Conservation (phyloP, 2,797 vertebrate species). For the Danio kyathit region DNA sequence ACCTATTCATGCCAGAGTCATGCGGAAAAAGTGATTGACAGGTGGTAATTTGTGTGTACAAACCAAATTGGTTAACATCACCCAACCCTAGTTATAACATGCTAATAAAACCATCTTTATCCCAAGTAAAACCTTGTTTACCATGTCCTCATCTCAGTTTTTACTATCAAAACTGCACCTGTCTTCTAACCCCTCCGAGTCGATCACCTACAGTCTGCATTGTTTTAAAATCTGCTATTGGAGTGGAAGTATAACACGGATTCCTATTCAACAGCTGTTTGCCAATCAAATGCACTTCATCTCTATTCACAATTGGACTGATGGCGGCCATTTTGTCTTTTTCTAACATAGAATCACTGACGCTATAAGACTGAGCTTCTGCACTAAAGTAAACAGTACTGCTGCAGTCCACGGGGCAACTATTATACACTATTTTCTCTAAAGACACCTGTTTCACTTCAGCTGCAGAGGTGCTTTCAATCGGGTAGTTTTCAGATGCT, state of each 20-base stretch:
- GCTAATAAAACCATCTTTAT: too few relatives aligned
- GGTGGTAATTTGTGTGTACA: too few relatives aligned
- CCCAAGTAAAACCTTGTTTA: too few relatives aligned
- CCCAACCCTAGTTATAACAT: too few relatives aligned
- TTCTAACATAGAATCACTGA: slow-evolving; percentile 48
- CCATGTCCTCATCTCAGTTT: not conserved
- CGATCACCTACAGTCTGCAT: slow-evolving; percentile 59
- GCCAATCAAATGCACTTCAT: slow-evolving; percentile 65
- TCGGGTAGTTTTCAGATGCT: not conserved
- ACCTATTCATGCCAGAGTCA: too few relatives aligned
- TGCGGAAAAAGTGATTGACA: too few relatives aligned
- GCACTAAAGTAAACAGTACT: slow-evolving; percentile 83
- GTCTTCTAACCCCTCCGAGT: slow-evolving; percentile 32
- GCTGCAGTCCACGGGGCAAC: slow-evolving; percentile 69
- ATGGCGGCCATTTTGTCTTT: slow-evolving; percentile 42
- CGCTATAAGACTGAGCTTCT: slow-evolving; percentile 64
- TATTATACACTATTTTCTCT: slow-evolving; percentile 68
- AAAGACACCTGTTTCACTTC: slow-evolving; percentile 52
- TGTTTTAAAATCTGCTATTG: slow-evolving; percentile 70
- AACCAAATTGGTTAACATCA: too few relatives aligned
- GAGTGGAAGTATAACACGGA: slow-evolving; percentile 85
- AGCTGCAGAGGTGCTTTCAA: slow-evolving; percentile 67
- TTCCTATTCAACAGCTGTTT: slow-evolving; percentile 73
- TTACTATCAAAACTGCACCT: slow-evolving; percentile 39
- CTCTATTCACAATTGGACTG: slow-evolving; percentile 65